phyloP scores from a whole-genome alignment of 2,888 invertebrate species.

The Agonopterix subpropinquella region DNA sequence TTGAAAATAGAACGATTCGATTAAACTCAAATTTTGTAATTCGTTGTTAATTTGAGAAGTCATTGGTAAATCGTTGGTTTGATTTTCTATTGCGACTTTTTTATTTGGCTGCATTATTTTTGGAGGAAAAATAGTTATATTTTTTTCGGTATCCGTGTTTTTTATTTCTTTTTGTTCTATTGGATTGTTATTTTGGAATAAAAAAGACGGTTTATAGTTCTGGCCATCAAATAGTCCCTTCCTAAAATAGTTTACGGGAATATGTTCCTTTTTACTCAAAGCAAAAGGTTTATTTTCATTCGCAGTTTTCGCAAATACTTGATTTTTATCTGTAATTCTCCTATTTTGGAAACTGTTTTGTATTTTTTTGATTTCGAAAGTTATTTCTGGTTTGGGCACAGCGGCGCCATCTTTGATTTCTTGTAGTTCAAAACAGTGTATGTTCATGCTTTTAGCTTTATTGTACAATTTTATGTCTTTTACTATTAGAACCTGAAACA shows the following conservation, averaged over 20 bases:
- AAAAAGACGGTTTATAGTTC: neutral
- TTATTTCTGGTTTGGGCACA: slow-evolving; percentile 6
- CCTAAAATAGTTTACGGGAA: slow-evolving; percentile 1
- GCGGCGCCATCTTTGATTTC: slow-evolving; percentile 24
- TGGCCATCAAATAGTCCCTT: slow-evolving; percentile 1
- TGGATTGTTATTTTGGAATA: neutral
- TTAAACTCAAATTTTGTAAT: neutral
- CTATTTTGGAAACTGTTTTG: slow-evolving; percentile 1
- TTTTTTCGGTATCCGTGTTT: too few relatives aligned
- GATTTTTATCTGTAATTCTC: slow-evolving; percentile 2
- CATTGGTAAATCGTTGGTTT: neutral
- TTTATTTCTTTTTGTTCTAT: neutral
- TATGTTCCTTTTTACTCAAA: neutral
- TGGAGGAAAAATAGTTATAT: neutral
- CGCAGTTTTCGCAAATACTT: slow-evolving; percentile 10
- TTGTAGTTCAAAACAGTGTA: slow-evolving; percentile 22
- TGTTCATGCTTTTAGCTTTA: slow-evolving; percentile 19
- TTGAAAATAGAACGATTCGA: neutral
- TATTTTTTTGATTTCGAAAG: slow-evolving; percentile 11
- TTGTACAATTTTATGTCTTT: slow-evolving; percentile 23
- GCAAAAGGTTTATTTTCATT: slow-evolving; percentile 3
- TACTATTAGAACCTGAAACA: slow-evolving; percentile 33
- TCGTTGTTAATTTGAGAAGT: slow-evolving; percentile 1
- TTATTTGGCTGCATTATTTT: neutral
- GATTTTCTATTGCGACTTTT: neutral